Evolutionary conservation across 53 echinoderm and acorn worm genomes (phyloP).

Genomic region (Arbacia lixula): DNA sequence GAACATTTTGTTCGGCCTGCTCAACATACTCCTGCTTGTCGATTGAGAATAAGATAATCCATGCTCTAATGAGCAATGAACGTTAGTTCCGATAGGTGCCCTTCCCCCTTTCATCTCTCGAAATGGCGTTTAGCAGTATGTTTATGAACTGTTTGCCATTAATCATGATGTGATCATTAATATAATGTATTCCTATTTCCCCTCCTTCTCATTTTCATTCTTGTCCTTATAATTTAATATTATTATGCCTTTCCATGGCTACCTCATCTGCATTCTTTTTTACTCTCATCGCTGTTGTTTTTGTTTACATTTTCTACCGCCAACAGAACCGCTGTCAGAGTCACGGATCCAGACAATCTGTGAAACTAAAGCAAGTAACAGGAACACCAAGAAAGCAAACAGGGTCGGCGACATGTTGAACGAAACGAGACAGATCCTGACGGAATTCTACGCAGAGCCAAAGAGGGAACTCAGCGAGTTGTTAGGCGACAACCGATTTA

Average conservation of each 20-base stretch:
- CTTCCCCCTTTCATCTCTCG: no score
- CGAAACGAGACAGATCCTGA: background rate
- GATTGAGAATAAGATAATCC: no score
- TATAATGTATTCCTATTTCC: no score
- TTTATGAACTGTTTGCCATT: no score
- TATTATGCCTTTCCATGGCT: background rate
- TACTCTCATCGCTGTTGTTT: no score
- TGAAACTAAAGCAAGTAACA: background rate
- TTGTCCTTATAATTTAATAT: background rate
- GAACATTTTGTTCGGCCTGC: no score
- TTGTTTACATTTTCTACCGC: no score
- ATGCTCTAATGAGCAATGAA: no score
- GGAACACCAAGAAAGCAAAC: background rate
- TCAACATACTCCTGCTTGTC: no score
- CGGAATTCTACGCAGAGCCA: background rate
- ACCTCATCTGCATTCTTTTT: background rate
- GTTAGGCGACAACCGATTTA: background rate
- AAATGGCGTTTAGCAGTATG: no score
- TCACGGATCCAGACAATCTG: background rate
- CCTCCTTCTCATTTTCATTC: background rate
- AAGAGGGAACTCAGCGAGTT: constrained; percentile 12
- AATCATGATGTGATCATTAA: no score
- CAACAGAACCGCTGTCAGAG: background rate
- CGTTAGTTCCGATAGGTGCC: no score
- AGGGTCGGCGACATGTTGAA: background rate